Conservation (phyloP, 2,888 invertebrate genomes). For the Falcaria lacertinaria region DNA sequence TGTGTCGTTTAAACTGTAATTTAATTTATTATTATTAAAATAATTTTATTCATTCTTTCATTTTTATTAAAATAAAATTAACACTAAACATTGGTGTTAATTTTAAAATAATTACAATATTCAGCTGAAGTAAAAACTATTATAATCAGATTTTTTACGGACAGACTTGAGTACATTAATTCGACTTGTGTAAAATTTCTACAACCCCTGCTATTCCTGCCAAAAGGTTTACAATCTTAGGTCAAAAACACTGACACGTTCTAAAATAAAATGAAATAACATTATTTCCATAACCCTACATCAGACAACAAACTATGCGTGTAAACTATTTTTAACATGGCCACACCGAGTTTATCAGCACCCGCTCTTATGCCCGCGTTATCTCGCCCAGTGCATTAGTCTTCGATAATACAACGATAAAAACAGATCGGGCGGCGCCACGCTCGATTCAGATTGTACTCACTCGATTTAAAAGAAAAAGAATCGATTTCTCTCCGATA, state of each 20-base stretch:
- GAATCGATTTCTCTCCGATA: constrained; percentile 66
- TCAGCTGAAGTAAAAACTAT: too few relatives aligned
- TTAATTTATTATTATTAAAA: constrained; percentile 12
- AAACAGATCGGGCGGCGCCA: constrained; percentile 75
- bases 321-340: constrained; percentile 78
- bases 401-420: constrained; percentile 75
- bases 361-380: constrained; percentile 71
- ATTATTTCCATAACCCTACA: constrained; percentile 39
- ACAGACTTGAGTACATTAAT: too few relatives aligned
- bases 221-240: constrained; percentile 12
- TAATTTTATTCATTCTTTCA: too few relatives aligned
- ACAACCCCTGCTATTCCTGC: too few relatives aligned
- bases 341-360: constrained; percentile 76
- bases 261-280: constrained; percentile 5
- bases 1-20: constrained; percentile 22
- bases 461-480: constrained; percentile 68
- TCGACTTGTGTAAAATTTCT: too few relatives aligned
- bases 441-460: constrained; percentile 70
- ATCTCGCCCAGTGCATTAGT: constrained; percentile 76
- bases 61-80: too few relatives aligned
- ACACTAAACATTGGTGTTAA: too few relatives aligned
- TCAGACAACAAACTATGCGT: constrained; percentile 67
- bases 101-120: too few relatives aligned
- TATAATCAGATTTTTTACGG: too few relatives aligned
- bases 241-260: constrained; percentile 19